A percentile compares a stretch with the other conserved stretches of the same genome.
Evolutionary conservation across 2,797 vertebrate species (phyloP).

Genomic region (Spinibarbus caldwelli): DNA sequence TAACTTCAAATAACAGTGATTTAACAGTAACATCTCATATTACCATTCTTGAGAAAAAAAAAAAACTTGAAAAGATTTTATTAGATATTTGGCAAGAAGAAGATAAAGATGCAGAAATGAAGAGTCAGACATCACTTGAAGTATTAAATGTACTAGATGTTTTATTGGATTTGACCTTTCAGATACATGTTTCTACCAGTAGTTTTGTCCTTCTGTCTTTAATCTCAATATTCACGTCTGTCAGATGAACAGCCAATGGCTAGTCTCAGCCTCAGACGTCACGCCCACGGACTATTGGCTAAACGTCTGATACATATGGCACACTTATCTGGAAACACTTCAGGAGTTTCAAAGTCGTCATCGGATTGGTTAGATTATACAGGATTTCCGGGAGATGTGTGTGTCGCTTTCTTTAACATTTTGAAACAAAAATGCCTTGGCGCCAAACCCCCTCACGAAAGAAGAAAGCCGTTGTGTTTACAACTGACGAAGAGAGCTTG

Average conservation of each 20-base stretch:
- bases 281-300: too few species aligned
- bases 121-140: constrained; percentile 74
- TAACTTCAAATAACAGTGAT: neutral
- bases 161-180: constrained; percentile 85
- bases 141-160: constrained; percentile 89
- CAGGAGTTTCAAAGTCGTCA: too few species aligned
- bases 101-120: constrained; percentile 57
- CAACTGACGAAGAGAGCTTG: too few species aligned
- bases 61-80: neutral
- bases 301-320: too few species aligned
- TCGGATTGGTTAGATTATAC: too few species aligned
- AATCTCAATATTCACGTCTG: constrained; percentile 72
- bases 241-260: constrained; percentile 72
- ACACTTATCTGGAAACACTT: too few species aligned
- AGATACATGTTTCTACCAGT: constrained; percentile 68
- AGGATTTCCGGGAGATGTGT: too few species aligned
- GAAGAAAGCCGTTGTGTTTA: too few species aligned
- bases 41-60: neutral
- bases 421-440: too few species aligned
- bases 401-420: too few species aligned
- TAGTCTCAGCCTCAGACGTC: too few species aligned
- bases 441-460: too few species aligned
- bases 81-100: neutral
- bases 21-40: neutral
- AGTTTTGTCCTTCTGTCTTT: constrained; percentile 57